Base-by-base conservation (phyloP, 2,113 vertebrate species). In the Ibidorhyncha struthersii region DNA sequence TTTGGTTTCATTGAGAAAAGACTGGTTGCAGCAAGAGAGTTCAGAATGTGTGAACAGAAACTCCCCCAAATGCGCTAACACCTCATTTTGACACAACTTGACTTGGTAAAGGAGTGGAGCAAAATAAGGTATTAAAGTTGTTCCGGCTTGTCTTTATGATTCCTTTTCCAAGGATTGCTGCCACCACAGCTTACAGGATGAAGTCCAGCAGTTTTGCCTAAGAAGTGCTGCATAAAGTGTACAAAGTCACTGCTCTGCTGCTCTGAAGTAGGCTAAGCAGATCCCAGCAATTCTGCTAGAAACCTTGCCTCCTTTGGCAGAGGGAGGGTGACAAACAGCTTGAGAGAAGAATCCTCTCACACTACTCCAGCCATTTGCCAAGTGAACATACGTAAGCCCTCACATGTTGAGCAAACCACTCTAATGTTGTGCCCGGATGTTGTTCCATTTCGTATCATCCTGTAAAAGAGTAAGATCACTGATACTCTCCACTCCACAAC, bases 351-450 rank as follows among this genome's bases (percentile, higher is more conserved):
- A 81, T 10, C 53, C 14, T 92, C n/a, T 80, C 27, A 4, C 27
- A 11, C 10, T 23, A 18, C 23, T 86, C 34, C 50, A 73, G 45
- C 62, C 27, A 2, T 86, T 83, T 88, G 47, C 70, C 23, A n/a
- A 59, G 19, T 43, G 73, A 76, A 67, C 0, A 0, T 65, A 8
- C 1, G 1, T 45, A 50, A 86, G 22, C 22, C 53, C 47, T 76
- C 45, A 5, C 17, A 19, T 20, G 7, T n/a, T 0, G 4, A 65
- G 40, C 55, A 91, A 80, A 32, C 25, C 41, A 53, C 41, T 14
- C 21, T 41, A 29, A 59, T 34, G 29, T 55, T 81, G 41, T 76
- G 45, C 55, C 50, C 71, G 45, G 59, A 18, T 50, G 41, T 21
- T 77, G 47, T 71, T 86, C 27, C 30, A 8, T 38, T 63, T 61